Conservation (phyloP, 2,888 invertebrate genomes). For the Cantharis flavilabris region DNA sequence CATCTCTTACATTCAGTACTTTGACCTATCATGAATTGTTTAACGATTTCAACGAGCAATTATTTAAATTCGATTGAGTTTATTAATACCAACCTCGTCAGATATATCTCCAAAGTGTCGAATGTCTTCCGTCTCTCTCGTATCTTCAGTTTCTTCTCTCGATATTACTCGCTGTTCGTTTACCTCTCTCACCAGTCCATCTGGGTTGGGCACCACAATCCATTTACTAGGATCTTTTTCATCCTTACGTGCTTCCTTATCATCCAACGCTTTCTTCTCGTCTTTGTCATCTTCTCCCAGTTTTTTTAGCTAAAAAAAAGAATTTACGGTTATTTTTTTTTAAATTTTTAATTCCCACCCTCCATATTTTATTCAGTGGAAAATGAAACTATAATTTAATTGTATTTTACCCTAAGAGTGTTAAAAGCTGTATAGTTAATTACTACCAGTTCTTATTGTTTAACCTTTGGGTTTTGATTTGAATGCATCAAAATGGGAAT, state of each 20-base stretch:
- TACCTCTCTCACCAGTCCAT: slow-evolving; percentile 80
- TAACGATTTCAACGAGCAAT: neutral
- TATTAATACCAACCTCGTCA: slow-evolving; percentile 71
- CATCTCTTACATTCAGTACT: slow-evolving; percentile 10
- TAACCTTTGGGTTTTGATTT: too few relatives aligned
- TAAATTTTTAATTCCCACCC: too few relatives aligned
- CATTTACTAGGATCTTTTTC: slow-evolving; percentile 47
- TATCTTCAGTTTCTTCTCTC: slow-evolving; percentile 80
- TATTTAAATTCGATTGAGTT: slow-evolving; percentile 5
- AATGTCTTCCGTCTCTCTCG: slow-evolving; percentile 82
- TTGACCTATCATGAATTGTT: slow-evolving; percentile 18
- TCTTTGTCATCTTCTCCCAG: slow-evolving; percentile 49
- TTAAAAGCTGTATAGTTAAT: too few relatives aligned
- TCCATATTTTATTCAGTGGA: too few relatives aligned
- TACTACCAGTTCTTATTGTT: too few relatives aligned
- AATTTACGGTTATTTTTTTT: too few relatives aligned
- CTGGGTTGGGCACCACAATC: slow-evolving; percentile 68
- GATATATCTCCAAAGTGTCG: slow-evolving; percentile 83
- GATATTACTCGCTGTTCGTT: slow-evolving; percentile 80
- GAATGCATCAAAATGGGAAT: too few relatives aligned
- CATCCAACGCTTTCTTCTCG: slow-evolving; percentile 42
- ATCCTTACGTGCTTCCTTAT: slow-evolving; percentile 31
- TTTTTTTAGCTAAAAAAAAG: slow-evolving; percentile 51
- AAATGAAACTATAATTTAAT: too few relatives aligned
- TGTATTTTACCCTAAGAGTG: too few relatives aligned